Conservation (phyloP, 2,888 invertebrate genomes). For the Caenorhabditis becei region DNA sequence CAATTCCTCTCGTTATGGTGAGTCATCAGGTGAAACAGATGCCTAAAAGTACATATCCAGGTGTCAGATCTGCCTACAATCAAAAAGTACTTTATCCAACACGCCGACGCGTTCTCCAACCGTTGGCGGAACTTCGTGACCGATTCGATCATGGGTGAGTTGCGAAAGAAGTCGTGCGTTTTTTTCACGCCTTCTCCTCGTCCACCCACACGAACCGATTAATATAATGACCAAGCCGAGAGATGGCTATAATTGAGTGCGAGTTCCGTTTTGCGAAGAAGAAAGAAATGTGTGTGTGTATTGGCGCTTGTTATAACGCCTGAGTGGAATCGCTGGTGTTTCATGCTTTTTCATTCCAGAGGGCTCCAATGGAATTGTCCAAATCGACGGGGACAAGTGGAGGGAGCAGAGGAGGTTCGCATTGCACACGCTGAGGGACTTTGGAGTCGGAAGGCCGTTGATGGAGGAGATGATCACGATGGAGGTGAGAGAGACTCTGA, state of each 20-base stretch:
- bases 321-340: constrained; percentile 7
- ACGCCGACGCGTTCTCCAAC: constrained; percentile 79
- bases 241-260: constrained; percentile 33
- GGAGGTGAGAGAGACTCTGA: constrained; percentile 48
- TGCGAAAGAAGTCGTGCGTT: constrained; percentile 1
- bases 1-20: constrained; percentile 79
- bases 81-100: constrained; percentile 77
- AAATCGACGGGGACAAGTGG: constrained; percentile 81
- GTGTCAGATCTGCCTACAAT: constrained; percentile 67
- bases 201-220: constrained; percentile 15
- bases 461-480: constrained; percentile 80
- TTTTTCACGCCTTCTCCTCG: not conserved
- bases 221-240: constrained; percentile 37
- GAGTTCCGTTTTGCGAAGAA: constrained; percentile 18
- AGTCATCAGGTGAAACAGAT: constrained; percentile 18
- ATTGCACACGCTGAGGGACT: constrained; percentile 77
- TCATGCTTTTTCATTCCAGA: constrained; percentile 63
- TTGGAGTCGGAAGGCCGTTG: constrained; percentile 79
- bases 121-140: constrained; percentile 80
- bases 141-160: constrained; percentile 77
- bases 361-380: constrained; percentile 80
- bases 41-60: constrained; percentile 17
- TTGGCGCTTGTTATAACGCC: constrained; percentile 47
- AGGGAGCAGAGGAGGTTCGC: constrained; percentile 79
- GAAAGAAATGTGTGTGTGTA: constrained; percentile 7